Conservation (phyloP, 2,888 invertebrate genomes). For the Tortrix viridana region DNA sequence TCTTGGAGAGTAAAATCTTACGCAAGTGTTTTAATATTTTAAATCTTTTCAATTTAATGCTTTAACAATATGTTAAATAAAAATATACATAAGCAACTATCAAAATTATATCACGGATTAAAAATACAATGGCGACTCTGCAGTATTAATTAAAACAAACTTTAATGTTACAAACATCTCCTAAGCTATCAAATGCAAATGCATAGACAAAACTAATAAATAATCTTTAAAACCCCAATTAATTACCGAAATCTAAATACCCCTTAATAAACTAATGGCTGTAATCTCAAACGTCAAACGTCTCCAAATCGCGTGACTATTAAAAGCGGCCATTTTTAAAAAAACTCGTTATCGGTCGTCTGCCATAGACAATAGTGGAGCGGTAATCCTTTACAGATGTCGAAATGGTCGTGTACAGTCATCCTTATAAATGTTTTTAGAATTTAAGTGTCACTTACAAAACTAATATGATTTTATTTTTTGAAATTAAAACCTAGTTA, state of each 20-base stretch:
- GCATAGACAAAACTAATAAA: conserved; percentile 2
- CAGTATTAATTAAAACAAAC: too few species aligned
- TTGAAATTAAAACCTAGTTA: too few species aligned
- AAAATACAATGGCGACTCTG: too few species aligned
- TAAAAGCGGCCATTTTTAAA: conserved; percentile 78
- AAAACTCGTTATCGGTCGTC: conserved; percentile 69
- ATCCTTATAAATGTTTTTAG: conserved; percentile 18
- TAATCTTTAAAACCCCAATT: conserved; percentile 13
- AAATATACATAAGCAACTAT: too few species aligned
- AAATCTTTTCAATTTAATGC: too few species aligned
- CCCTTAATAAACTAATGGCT: conserved; percentile 55
- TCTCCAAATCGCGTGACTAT: conserved; percentile 70
- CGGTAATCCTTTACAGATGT: conserved; percentile 36
- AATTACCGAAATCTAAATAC: conserved; percentile 20
- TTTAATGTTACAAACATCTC: background rate
- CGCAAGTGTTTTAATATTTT: too few species aligned
- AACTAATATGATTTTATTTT: background rate
- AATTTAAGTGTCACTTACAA: conserved; percentile 17
- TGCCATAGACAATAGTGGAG: conserved; percentile 38
- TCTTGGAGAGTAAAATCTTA: too few species aligned
- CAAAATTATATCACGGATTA: too few species aligned
- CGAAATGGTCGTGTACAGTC: conserved; percentile 21
- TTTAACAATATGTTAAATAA: too few species aligned
- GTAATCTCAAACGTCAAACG: conserved; percentile 76
- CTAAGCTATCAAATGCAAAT: background rate